Evolutionary conservation across 2,113 vertebrate species (phyloP).

Genomic region (Melanerpes aurifrons): DNA sequence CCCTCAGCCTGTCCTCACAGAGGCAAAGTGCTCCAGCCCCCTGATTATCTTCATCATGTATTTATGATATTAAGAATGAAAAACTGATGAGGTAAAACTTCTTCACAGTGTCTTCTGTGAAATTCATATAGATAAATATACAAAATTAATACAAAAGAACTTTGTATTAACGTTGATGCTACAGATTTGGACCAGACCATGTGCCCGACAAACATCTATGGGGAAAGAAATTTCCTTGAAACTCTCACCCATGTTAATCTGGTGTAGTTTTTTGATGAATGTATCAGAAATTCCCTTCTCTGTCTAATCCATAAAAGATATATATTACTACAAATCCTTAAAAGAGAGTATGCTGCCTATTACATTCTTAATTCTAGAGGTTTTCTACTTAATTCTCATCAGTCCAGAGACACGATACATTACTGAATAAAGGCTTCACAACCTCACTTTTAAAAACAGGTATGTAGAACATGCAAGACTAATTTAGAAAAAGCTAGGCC

Average conservation of each 20-base stretch:
- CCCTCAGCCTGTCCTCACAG: neutral
- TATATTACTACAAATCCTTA: neutral
- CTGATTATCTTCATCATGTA: neutral
- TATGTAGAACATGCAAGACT: neutral
- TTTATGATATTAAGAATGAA: neutral
- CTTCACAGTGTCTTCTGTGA: neutral
- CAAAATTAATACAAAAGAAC: neutral
- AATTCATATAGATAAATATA: neutral
- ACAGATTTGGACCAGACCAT: neutral
- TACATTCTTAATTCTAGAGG: neutral
- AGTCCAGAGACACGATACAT: neutral
- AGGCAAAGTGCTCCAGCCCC: neutral
- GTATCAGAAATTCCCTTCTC: neutral
- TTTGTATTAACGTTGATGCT: neutral
- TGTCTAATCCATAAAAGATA: neutral
- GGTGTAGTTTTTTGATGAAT: neutral
- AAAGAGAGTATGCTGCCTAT: neutral
- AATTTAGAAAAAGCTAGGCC: neutral
- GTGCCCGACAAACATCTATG: rapidly evolving
- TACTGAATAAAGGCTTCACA: neutral
- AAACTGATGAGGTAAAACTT: neutral
- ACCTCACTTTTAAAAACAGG: neutral
- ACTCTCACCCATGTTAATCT: neutral
- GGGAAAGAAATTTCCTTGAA: neutral
- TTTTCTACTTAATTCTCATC: neutral